These are phyloP conservation scores for Fissipunctia ypsillon DNA, from an alignment of 2,888 invertebrate species.

Conservation along the genomic window DNA sequence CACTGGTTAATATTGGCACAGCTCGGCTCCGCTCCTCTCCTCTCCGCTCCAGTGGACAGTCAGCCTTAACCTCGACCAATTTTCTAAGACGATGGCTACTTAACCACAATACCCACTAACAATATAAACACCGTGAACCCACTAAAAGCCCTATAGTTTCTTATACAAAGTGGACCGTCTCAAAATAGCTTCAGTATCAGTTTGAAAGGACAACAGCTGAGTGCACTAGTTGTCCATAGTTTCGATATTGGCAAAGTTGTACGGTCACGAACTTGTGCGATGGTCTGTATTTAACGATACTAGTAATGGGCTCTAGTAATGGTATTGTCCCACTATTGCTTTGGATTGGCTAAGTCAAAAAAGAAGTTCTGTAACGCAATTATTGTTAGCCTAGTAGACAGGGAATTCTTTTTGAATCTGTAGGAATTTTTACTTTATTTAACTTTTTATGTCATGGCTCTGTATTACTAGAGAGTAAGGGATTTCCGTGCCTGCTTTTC, in stretches of 20 bases:
- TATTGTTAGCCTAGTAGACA: neutral
- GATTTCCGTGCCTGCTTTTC: neutral
- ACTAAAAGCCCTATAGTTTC: conserved; percentile 26
- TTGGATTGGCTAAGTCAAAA: conserved; percentile 28
- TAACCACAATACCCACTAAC: neutral
- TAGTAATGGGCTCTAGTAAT: conserved; percentile 51
- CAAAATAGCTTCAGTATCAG: conserved; percentile 70
- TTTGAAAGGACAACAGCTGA: conserved; percentile 77
- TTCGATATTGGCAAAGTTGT: conserved; percentile 79
- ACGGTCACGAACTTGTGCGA: conserved; percentile 71
- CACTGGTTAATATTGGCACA: too few species aligned
- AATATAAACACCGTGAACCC: conserved; percentile 14
- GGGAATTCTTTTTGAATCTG: neutral
- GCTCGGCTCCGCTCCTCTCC: too few species aligned
- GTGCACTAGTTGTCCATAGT: conserved; percentile 74
- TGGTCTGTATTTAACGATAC: conserved; percentile 70
- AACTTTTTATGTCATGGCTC: neutral
- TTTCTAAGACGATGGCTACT: neutral
- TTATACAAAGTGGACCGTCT: conserved; percentile 36
- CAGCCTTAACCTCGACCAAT: neutral
- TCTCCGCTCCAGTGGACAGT: too few species aligned
- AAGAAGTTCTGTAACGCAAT: conserved; percentile 11
- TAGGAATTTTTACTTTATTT: neutral
- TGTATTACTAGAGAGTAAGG: neutral
- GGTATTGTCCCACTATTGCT: conserved; percentile 43